Evolutionary conservation across 1,140 invertebrate species (phyloP).

Genomic region (Pseudobourletiella spinata): DNA sequence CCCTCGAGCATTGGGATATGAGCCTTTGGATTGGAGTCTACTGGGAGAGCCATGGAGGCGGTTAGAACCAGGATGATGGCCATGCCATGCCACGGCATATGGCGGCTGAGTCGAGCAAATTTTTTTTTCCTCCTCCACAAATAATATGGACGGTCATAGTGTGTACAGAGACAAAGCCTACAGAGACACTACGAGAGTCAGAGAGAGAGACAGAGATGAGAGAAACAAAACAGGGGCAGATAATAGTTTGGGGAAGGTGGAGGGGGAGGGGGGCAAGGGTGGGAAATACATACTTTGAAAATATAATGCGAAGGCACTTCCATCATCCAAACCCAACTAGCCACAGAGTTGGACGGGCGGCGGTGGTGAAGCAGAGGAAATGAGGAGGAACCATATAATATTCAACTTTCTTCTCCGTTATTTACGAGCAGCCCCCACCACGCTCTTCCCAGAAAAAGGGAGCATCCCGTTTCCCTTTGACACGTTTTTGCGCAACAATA

Average conservation of each 20-base stretch:
- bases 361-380: not conserved
- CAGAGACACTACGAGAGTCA: not conserved
- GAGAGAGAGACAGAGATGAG: not conserved
- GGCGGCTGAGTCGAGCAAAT: too few relatives aligned
- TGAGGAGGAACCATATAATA: constrained; percentile 7
- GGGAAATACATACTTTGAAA: not conserved
- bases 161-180: too few relatives aligned
- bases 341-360: too few relatives aligned
- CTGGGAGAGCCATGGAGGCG: too few relatives aligned
- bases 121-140: too few relatives aligned
- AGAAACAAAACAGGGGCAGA: not conserved
- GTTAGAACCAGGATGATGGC: too few relatives aligned
- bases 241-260: not conserved
- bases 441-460: constrained; percentile 5
- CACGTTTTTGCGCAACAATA: constrained; percentile 21
- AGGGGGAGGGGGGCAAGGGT: not conserved
- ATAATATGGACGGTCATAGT: too few relatives aligned
- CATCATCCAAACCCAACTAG: too few relatives aligned
- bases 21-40: too few relatives aligned
- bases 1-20: too few relatives aligned
- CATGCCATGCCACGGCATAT: too few relatives aligned
- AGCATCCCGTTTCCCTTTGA: constrained; percentile 8
- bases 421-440: not conserved
- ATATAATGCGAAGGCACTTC: not conserved
- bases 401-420: constrained; percentile 4